Evolutionary conservation across 2,113 vertebrate species (phyloP).

Genomic region (Gopherus evgoodei): DNA sequence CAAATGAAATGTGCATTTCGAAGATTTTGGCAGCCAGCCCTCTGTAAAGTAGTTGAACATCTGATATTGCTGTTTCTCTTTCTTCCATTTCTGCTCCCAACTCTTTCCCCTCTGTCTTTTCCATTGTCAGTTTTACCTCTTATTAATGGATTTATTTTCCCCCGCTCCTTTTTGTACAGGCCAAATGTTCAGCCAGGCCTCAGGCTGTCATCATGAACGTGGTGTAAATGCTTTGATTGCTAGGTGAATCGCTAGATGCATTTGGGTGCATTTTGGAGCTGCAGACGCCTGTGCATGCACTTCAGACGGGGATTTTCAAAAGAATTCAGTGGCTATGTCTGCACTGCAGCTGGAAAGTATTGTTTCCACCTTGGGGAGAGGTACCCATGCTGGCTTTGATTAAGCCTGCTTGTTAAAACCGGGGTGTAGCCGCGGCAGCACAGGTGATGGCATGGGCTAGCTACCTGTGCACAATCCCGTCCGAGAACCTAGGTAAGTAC

Average conservation of each 20-base stretch:
- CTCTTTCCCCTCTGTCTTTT: neutral
- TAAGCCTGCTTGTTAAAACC: neutral
- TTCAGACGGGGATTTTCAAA: neutral
- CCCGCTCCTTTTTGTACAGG: neutral
- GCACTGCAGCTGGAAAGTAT: neutral
- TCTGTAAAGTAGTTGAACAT: neutral
- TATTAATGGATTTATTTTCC: neutral
- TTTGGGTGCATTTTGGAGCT: neutral
- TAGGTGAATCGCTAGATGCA: fast-evolving
- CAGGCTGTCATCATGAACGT: fast-evolving
- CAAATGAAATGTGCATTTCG: neutral
- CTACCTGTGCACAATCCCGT: neutral
- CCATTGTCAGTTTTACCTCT: neutral
- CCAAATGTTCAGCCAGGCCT: neutral
- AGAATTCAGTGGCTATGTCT: neutral
- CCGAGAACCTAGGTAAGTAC: neutral
- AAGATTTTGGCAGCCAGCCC: neutral
- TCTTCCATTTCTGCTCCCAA: neutral
- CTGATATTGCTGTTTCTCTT: neutral
- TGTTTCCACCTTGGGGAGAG: neutral
- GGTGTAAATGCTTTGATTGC: neutral
- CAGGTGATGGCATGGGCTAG: neutral
- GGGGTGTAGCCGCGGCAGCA: too few relatives aligned
- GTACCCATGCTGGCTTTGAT: neutral
- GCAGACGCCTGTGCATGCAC: fast-evolving